phyloP scores from a whole-genome alignment of 2,888 invertebrate genomes.

The Lycocerus yunnanus region DNA sequence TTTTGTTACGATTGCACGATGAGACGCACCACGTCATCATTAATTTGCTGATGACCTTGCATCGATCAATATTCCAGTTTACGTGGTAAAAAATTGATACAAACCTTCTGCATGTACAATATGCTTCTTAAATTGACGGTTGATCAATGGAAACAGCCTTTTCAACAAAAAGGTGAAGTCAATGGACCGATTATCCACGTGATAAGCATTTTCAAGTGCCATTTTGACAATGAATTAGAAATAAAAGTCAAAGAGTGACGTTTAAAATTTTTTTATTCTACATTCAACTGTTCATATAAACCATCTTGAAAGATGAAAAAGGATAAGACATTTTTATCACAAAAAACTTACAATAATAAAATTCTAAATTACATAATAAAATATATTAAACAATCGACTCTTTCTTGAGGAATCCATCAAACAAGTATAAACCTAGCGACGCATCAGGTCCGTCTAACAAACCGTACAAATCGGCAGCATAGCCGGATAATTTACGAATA shows the following conservation, averaged over 20 bases:
- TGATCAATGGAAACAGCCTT: background rate
- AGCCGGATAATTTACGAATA: constrained; percentile 74
- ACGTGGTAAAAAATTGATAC: background rate
- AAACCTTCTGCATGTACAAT: constrained; percentile 27
- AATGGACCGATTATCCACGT: background rate
- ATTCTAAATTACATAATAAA: background rate
- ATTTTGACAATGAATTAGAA: background rate
- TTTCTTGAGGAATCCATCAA: constrained; percentile 68
- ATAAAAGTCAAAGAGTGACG: background rate
- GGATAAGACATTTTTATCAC: constrained; percentile 4
- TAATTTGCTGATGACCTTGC: background rate
- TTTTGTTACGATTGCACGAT: too few species aligned
- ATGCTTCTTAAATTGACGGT: constrained; percentile 23
- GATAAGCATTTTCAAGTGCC: background rate
- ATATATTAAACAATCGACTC: constrained; percentile 16
- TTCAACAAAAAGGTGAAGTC: constrained; percentile 2
- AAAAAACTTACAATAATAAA: constrained; percentile 4
- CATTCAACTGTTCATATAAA: constrained; percentile 3
- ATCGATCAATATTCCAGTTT: background rate
- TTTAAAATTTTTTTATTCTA: background rate
- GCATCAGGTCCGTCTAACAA: constrained; percentile 65
- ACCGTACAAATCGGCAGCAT: constrained; percentile 71
- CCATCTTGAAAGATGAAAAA: background rate
- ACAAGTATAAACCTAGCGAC: constrained; percentile 71
- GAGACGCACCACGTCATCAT: background rate